phyloP scores from a whole-genome alignment of 2,113 vertebrate genomes.

The Syrmaticus mikado region DNA sequence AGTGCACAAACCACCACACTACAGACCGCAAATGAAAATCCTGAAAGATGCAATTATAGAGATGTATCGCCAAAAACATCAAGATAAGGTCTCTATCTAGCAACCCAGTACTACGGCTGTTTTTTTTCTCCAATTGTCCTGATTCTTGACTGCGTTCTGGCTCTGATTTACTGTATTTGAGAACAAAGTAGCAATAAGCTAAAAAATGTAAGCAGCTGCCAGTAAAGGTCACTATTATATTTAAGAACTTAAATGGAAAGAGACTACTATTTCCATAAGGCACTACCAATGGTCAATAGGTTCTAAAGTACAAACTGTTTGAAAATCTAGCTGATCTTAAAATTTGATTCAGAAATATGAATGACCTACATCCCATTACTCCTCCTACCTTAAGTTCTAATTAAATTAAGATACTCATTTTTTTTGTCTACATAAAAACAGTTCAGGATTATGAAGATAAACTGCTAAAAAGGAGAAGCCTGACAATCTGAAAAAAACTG shows the following conservation, averaged over 20 bases:
- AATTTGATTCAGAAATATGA: background rate
- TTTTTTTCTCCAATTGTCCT: background rate
- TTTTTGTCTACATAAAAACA: background rate
- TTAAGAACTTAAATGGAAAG: background rate
- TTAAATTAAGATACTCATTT: background rate
- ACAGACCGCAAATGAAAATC: background rate
- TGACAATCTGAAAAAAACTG: background rate
- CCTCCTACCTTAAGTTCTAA: background rate
- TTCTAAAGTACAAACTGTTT: background rate
- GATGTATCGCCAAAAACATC: background rate
- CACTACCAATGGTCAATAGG: background rate
- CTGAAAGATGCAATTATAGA: background rate
- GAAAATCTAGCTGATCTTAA: background rate
- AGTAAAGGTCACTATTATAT: background rate
- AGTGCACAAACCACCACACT: background rate
- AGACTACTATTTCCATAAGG: background rate
- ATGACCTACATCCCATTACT: background rate
- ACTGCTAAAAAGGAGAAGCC: background rate
- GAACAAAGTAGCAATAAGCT: background rate
- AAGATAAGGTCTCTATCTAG: background rate
- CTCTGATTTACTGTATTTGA: background rate
- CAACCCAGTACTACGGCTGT: background rate
- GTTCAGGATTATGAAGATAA: background rate
- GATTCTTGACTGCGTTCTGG: background rate
- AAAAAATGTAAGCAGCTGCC: background rate